Percentiles rank a stretch among this genome's conserved stretches.
Conservation (phyloP, 2,797 vertebrate species). For the Etheostoma nigrum region DNA sequence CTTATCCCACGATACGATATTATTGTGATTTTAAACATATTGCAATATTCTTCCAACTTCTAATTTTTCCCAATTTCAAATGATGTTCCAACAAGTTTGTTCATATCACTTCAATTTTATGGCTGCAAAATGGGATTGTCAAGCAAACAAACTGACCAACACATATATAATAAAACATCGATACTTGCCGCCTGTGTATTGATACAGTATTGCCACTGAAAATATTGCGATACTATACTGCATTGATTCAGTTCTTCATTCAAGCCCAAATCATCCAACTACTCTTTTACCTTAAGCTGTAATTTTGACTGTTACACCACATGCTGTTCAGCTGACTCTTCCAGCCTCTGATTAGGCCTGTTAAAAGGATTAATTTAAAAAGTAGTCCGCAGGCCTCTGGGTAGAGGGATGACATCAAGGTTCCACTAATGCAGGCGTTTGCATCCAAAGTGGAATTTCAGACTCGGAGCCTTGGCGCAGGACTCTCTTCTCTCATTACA, state of each 20-base stretch:
- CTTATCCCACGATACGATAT: too few relatives aligned
- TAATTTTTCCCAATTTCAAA: too few relatives aligned
- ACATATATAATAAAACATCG: too few relatives aligned
- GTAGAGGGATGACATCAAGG: constrained; percentile 68
- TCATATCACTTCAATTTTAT: too few relatives aligned
- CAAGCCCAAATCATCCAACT: constrained; percentile 8
- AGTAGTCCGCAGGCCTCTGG: constrained; percentile 63
- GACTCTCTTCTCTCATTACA: constrained; percentile 52
- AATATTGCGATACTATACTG: too few relatives aligned
- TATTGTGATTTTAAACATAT: too few relatives aligned
- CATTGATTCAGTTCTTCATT: neutral
- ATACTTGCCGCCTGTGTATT: too few relatives aligned
- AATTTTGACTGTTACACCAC: constrained; percentile 20
- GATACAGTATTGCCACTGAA: too few relatives aligned
- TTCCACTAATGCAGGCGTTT: constrained; percentile 68
- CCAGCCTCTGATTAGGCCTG: constrained; percentile 66
- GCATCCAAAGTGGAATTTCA: constrained; percentile 75
- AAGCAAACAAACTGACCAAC: too few relatives aligned
- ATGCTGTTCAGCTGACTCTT: constrained; percentile 51
- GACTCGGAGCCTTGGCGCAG: constrained; percentile 52
- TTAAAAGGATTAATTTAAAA: constrained; percentile 77
- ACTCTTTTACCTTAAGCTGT: constrained; percentile 51
- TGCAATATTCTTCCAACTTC: too few relatives aligned
- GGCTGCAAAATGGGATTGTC: too few relatives aligned
- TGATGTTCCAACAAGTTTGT: too few relatives aligned